Evolutionary conservation across 2,113 vertebrate genomes (phyloP).

Genomic region (Columba janthina): DNA sequence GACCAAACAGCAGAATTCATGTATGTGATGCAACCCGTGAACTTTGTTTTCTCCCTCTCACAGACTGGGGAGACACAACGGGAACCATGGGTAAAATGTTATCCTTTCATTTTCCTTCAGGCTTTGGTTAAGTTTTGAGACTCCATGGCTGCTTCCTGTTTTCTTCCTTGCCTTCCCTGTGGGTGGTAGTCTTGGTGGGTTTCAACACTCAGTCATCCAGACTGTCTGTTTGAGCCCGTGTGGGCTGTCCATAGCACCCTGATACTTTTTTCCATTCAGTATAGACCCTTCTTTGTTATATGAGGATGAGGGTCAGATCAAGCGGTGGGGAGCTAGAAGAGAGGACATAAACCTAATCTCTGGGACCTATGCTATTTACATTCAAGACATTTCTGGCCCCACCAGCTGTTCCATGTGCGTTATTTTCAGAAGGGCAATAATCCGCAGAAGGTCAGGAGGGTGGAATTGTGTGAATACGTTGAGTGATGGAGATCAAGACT

Average conservation of each 20-base stretch:
- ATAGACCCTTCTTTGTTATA: background rate
- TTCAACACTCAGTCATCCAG: background rate
- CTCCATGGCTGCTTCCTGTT: background rate
- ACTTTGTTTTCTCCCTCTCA: background rate
- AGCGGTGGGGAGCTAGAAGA: background rate
- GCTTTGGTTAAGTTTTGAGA: background rate
- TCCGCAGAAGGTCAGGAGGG: slow-evolving; percentile 51
- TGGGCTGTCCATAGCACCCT: background rate
- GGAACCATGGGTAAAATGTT: background rate
- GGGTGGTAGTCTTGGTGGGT: background rate
- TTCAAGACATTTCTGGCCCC: slow-evolving; percentile 54
- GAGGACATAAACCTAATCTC: background rate
- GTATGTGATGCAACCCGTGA: background rate
- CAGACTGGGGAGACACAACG: background rate
- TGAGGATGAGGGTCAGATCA: background rate
- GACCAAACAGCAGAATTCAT: background rate
- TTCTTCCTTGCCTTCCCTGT: background rate
- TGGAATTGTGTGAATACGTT: slow-evolving; percentile 58
- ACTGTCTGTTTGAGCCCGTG: background rate
- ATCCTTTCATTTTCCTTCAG: background rate
- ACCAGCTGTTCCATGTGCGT: slow-evolving; percentile 69
- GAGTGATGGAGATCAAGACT: slow-evolving; percentile 26
- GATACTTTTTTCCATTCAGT: background rate
- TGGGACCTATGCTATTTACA: slow-evolving; percentile 58
- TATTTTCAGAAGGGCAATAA: slow-evolving; percentile 78